Conservation (phyloP, 2,797 vertebrate species). For the Pangasius djambal region DNA sequence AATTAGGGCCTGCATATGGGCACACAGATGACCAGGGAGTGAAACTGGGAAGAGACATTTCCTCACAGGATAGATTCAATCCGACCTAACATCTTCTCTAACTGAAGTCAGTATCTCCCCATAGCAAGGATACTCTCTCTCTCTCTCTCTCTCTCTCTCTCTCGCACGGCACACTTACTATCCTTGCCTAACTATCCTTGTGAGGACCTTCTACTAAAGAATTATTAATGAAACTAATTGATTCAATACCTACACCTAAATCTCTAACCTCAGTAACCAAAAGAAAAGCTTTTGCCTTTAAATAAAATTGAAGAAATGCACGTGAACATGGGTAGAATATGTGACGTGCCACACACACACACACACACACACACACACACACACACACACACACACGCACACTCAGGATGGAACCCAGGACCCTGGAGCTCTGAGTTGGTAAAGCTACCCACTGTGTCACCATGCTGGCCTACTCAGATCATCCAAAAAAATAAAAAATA, state of each 20-base stretch:
- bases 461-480: neutral
- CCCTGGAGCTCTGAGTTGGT: neutral
- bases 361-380: neutral
- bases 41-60: slow-evolving; percentile 36
- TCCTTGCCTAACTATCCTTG: neutral
- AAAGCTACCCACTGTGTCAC: neutral
- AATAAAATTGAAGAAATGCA: neutral
- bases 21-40: slow-evolving; percentile 4
- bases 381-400: no score
- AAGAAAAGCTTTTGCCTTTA: neutral
- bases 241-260: neutral
- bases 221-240: neutral
- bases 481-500: neutral
- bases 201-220: neutral
- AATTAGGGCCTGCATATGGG: slow-evolving; percentile 71
- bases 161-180: neutral
- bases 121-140: slow-evolving; percentile 28
- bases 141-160: neutral
- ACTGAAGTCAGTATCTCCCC: neutral
- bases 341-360: neutral
- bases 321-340: neutral
- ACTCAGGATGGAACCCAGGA: no score
- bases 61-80: slow-evolving; percentile 47
- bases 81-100: slow-evolving; percentile 23
- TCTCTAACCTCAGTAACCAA: neutral